Evolutionary conservation across 2,888 invertebrate species (phyloP), one percentile per base, ranked within the genome.

Genomic region (Matsumyia berberina): DNA sequence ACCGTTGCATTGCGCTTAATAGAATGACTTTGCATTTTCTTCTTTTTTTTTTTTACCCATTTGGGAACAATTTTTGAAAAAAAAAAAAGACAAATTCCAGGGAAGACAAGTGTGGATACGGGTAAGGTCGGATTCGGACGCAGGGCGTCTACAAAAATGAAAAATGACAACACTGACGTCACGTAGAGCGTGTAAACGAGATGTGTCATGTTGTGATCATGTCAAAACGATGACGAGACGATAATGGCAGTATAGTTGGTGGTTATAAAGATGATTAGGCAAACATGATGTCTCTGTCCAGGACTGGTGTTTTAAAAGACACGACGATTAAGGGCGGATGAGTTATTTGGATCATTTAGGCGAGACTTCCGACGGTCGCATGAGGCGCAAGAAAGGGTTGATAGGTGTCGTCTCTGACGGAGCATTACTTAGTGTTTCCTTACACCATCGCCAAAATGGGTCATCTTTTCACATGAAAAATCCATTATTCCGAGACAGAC

Each of bases 161-260:
- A 74, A 79, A 85, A 85, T 85, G 83, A 79, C 78, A 79, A 31
- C 8, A 58, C 44, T 69, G 62, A 79, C 79, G 79, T 85, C 83
- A 85, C 78, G 78, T 67, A 67, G 78, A 83, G 78, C 64, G 73
- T 74, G 83, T 85, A 85, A 85, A 74, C 74, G 83, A 73, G 69
- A 74, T 64, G 79, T 85, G 79, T 79, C 79, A 85, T 74, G 62
- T 82, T 66, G 70, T 85, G 83, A 85, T 85, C 83, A 85, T 85
- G 79, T 85, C 74, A 85, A 67, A 83, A 58, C 15, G 64, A 33
- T 74, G 74, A 79, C 46, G 64, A 64, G 55, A 73, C 17, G 35
- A 72, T 77, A 77, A 77, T 77, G 57, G 35, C 24, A 42, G 69
- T 11, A 7, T 19, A 12, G 53, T 24, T 60, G 62, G 17, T 74